Evolutionary conservation across 2,797 vertebrate species (phyloP).

Genomic region (Amblyopsis hoosieri): DNA sequence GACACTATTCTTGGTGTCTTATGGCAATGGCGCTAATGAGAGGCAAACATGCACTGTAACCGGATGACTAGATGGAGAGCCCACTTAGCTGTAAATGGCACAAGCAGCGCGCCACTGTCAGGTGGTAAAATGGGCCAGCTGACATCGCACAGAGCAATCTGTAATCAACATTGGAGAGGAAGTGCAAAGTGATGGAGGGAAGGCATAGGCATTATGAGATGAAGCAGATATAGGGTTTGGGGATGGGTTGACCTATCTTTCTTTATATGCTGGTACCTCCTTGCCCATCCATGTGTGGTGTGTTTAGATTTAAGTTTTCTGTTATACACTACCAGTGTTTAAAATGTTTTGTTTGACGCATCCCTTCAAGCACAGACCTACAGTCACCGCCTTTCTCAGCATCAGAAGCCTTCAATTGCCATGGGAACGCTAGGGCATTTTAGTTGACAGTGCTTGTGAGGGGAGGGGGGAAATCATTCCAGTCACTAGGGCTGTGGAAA

Average conservation of each 20-base stretch:
- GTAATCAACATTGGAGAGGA: conserved; percentile 66
- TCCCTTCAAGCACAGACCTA: conserved; percentile 28
- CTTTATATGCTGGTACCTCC: conserved; percentile 14
- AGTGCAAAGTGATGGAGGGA: conserved; percentile 43
- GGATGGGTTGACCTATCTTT: conserved; percentile 22
- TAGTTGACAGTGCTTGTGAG: conserved; percentile 8
- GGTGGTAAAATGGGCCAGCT: conserved; percentile 58
- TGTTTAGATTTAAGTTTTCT: conserved; percentile 34
- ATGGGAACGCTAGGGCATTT: conserved; percentile 1
- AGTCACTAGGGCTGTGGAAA: conserved; percentile 17
- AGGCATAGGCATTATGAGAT: conserved; percentile 18
- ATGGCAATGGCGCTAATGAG: conserved; percentile 54
- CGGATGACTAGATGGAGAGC: conserved; percentile 46
- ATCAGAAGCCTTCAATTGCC: neutral
- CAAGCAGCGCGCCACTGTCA: conserved; percentile 61
- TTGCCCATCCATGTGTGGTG: conserved; percentile 23
- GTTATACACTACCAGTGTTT: conserved; percentile 25
- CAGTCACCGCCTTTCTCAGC: neutral
- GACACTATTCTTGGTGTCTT: conserved; percentile 29
- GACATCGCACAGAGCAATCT: conserved; percentile 57
- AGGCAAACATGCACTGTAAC: conserved; percentile 67
- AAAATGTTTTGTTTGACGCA: conserved; percentile 26
- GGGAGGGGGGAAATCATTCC: conserved; percentile 1
- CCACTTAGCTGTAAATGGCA: conserved; percentile 65
- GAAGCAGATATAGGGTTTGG: neutral